Conservation (phyloP, 2,113 vertebrate species). For the Xerus inauris region DNA sequence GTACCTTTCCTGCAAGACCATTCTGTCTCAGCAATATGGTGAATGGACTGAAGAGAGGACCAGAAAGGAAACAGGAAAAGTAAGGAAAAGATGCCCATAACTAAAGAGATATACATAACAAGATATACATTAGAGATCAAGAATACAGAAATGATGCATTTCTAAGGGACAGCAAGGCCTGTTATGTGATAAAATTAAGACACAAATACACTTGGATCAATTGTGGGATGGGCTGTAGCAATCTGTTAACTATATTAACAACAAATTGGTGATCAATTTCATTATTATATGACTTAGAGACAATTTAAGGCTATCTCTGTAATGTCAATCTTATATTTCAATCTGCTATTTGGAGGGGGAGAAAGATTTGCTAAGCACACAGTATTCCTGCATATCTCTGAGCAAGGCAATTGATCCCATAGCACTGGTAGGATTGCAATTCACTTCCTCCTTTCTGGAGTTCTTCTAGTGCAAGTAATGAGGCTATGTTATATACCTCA, state of each 20-base stretch:
- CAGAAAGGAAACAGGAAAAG: background rate
- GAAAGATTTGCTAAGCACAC: background rate
- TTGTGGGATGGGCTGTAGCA: background rate
- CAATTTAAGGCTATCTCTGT: background rate
- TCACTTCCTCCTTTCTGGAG: background rate
- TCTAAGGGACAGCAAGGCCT: background rate
- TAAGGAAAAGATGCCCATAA: background rate
- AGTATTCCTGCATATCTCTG: background rate
- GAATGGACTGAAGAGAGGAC: background rate
- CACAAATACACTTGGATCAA: background rate
- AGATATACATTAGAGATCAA: background rate
- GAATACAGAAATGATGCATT: background rate
- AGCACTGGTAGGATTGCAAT: background rate
- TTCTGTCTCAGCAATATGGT: background rate
- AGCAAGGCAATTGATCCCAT: background rate
- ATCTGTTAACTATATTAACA: slow-evolving; percentile 40
- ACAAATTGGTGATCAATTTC: slow-evolving; percentile 21
- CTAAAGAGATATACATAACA: background rate
- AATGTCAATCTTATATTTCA: slow-evolving; percentile 46
- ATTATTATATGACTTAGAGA: slow-evolving; percentile 28
- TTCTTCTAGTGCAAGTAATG: background rate
- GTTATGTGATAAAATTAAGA: slow-evolving; percentile 3
- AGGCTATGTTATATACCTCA: background rate
- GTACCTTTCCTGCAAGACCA: background rate
- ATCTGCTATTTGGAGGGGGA: background rate